Evolutionary conservation across 2,888 invertebrate species (phyloP), one percentile per base, ranked within the genome.

Genomic region (Aelia acuminata): DNA sequence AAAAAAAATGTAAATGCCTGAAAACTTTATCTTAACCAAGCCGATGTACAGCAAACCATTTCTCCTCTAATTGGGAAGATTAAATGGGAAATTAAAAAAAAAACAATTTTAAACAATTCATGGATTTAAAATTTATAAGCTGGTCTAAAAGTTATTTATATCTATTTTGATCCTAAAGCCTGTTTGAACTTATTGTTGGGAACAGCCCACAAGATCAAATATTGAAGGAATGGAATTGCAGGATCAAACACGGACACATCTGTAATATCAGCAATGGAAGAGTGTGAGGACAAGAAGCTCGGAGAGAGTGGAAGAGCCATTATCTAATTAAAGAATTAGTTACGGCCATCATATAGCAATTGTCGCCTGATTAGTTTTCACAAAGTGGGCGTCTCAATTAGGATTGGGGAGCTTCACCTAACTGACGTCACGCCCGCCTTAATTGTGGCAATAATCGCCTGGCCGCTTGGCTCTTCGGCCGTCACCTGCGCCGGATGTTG

Each of bases 321-420:
- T 50, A 53, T 53, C 39, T 70, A 87, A 87, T 63, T 87, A 87
- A 20, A 26, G 8, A 87, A 87, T 87, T 87, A 48, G 87, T 48
- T 70, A 48, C 87, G 87, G 70, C 87, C 57, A 87, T 87, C 57
- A 75, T 26, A 75, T 47, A 39, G 70, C 87, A 87, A 87, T 87
- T 75, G 31, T n/a, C 3, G 70, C 26, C 26, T 50, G 15, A 48
- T 85, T 85, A 35, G 31, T 26, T 85, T 85, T 53, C 53, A 39
- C 39, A 39, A n/a, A 43, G 80, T 80, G 80, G 80, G 80, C 43
- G 80, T n/a, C 43, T 80, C 43, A 80, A 80, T 39, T 39, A 80
- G 80, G 80, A 80, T 43, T 43, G 39, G 39, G 43, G 75, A 39
- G 43, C 80, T 47, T 43, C 80, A 80, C 80, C 80, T 80, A 80